These are phyloP conservation scores for Chiropotes sagulatus DNA, from an alignment of 2,797 vertebrate genomes.

Conservation along the genomic window DNA sequence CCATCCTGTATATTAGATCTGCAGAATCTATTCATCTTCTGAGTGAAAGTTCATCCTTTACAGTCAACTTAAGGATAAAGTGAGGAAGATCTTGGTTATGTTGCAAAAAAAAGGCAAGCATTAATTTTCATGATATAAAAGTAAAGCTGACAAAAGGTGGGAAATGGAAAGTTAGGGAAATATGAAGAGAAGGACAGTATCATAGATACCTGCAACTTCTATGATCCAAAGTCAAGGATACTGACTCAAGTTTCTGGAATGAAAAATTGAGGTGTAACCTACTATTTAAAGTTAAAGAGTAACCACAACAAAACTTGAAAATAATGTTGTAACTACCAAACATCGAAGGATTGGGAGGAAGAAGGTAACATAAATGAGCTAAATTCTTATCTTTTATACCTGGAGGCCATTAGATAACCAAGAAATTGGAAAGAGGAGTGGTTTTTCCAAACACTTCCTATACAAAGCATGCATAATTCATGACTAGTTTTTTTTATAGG, in stretches of 20 bases:
- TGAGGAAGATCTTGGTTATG: not conserved
- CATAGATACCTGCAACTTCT: not conserved
- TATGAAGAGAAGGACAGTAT: not conserved
- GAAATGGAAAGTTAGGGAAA: not conserved
- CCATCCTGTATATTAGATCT: not conserved
- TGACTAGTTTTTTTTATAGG: not conserved
- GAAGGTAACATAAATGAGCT: constrained; percentile 1
- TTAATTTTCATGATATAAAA: constrained; percentile 9
- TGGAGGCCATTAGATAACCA: not conserved
- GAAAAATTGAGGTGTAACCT: not conserved
- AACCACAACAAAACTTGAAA: constrained; percentile 33
- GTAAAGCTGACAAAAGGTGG: not conserved
- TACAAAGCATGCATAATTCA: not conserved
- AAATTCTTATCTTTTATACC: constrained; percentile 8
- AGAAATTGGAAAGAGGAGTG: constrained; percentile 13
- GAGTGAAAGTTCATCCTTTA: not conserved
- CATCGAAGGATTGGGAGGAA: not conserved
- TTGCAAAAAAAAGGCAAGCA: not conserved
- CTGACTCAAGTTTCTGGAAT: not conserved
- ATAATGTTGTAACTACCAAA: not conserved
- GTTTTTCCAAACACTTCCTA: not conserved
- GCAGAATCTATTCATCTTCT: not conserved
- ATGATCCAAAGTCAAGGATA: not conserved
- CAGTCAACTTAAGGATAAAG: not conserved
- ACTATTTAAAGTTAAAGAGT: constrained; percentile 8